A percentile compares a stretch with the other conserved stretches of the same genome.
These are phyloP conservation scores for Thymelicus sylvestris DNA, from an alignment of 2,888 invertebrate genomes.

Conservation along the genomic window DNA sequence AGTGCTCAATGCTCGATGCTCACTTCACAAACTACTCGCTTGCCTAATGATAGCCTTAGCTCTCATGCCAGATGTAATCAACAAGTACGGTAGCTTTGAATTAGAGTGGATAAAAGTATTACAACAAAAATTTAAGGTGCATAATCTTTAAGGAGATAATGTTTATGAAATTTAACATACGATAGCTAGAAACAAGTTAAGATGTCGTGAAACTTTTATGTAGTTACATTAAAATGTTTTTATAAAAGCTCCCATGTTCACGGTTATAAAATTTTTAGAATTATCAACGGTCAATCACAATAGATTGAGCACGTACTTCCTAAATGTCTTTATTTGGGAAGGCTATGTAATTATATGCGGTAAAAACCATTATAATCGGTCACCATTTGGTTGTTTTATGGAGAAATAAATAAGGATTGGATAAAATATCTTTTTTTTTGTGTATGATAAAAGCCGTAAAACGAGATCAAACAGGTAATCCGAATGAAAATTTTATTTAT, in stretches of 20 bases:
- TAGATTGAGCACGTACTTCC: conserved; percentile 52
- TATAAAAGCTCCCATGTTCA: not conserved
- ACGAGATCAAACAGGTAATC: no score
- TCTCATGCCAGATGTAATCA: conserved; percentile 2
- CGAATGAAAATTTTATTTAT: no score
- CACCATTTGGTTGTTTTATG: no score
- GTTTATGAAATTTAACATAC: no score
- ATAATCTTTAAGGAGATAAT: no score
- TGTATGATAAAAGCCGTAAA: no score
- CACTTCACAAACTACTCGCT: conserved; percentile 34
- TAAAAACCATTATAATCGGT: conserved; percentile 47
- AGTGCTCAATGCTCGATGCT: conserved; percentile 25
- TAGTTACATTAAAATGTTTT: no score
- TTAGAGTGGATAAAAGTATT: not conserved
- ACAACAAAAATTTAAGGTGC: not conserved
- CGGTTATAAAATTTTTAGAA: conserved; percentile 14
- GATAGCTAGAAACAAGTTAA: no score
- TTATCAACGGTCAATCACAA: conserved; percentile 39
- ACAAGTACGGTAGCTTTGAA: conserved; percentile 4
- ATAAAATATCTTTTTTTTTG: no score
- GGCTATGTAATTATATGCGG: conserved; percentile 49
- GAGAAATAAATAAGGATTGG: no score
- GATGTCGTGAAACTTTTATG: no score
- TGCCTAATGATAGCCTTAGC: conserved; percentile 9
- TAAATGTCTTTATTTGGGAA: conserved; percentile 40